Base-by-base conservation (phyloP, 2,797 vertebrate genomes). In the Typhlichthys eigenmanni region DNA sequence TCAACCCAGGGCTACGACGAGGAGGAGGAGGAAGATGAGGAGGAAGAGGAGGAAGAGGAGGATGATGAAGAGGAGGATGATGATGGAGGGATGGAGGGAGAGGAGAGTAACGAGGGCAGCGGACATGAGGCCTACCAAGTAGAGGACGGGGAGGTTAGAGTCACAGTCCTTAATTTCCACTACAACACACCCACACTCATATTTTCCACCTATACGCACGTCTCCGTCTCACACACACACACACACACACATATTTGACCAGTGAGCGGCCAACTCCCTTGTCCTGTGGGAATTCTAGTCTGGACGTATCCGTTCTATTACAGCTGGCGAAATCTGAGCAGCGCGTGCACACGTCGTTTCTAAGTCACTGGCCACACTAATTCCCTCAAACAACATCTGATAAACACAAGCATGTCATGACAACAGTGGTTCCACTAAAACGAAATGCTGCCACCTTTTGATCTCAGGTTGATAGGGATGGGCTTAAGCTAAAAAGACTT, bases 101-200 rank as follows among this genome's bases (percentile, higher is more conserved):
- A 98, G 32, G 97, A 99, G 49, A 98, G 96, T 58, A 97, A 97
- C 1, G 96, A 96, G 58, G 96, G 94, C 53, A 97, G 96, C 50
- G 94, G 93, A n/a, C 96, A 96, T 13, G 96, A 98, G 57, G 93
- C 90, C 0, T 98, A 96, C 4, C 96, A 98, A 82, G 95, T 93
- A 57, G 96, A 97, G 1, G 95, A 97, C 62, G 84, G 94, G 7
- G 96, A 98, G 93, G 97, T 97, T 74, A 64, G 82, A 53, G 67
- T 29, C 19, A 49, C n/a, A 53, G 38, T 6, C 46, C 7, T 4
- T 72, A 62, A 51, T 32, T 7, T 74, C 71, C 64, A 13, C 54
- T 17, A 19, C 5, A 75, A 66, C 58, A 56, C 56, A 72, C 71
- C 72, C 68, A 45, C 60, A 16, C 54, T 56, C 17, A 11, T 46